These are phyloP conservation scores for Hydractinia echinata DNA, from an alignment of 30 jellyfish, hydroid and myxozoan genomes.

Conservation along the genomic window DNA sequence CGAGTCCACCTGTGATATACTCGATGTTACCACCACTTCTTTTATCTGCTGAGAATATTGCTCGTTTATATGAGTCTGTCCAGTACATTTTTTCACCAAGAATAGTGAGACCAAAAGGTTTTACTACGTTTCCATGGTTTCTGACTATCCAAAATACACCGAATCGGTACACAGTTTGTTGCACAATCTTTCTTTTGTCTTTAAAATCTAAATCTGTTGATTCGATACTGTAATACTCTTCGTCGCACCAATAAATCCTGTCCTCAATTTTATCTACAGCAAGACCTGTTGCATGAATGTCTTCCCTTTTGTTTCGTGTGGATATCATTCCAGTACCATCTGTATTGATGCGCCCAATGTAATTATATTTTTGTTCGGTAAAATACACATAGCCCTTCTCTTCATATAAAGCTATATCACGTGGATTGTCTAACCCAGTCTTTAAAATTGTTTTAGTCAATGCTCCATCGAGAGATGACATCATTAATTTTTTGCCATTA, in stretches of 20 bases:
- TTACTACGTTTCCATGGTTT: constrained; percentile 18
- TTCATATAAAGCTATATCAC: constrained; percentile 59
- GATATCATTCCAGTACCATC: constrained; percentile 28
- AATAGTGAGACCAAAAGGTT: constrained; percentile 31
- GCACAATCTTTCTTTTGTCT: constrained; percentile 42
- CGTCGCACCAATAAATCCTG: constrained; percentile 82
- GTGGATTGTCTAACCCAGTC: constrained; percentile 47
- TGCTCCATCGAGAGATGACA: constrained; percentile 24
- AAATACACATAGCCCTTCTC: constrained; percentile 61
- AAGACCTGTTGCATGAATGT: constrained; percentile 48
- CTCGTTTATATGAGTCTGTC: constrained; percentile 32
- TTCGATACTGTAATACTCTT: constrained; percentile 49
- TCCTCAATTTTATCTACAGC: constrained; percentile 64
- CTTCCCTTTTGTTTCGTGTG: constrained; percentile 55
- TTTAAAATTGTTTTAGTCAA: constrained; percentile 18
- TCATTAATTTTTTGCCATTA: constrained; percentile 7
- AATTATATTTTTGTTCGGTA: constrained; percentile 8
- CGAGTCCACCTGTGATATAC: constrained; percentile 45
- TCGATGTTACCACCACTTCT: constrained; percentile 41
- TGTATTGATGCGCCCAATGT: constrained; percentile 21
- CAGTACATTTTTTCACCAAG: constrained; percentile 29
- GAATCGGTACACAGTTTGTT: constrained; percentile 7
- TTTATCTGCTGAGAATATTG: constrained; percentile 40
- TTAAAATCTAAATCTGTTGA: constrained; percentile 50
- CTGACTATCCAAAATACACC: constrained; percentile 13